A percentile compares a stretch with the other conserved stretches of the same genome.
Conservation (phyloP, 92 coral and sea anemone species). For the Epizoanthus stellaris region DNA sequence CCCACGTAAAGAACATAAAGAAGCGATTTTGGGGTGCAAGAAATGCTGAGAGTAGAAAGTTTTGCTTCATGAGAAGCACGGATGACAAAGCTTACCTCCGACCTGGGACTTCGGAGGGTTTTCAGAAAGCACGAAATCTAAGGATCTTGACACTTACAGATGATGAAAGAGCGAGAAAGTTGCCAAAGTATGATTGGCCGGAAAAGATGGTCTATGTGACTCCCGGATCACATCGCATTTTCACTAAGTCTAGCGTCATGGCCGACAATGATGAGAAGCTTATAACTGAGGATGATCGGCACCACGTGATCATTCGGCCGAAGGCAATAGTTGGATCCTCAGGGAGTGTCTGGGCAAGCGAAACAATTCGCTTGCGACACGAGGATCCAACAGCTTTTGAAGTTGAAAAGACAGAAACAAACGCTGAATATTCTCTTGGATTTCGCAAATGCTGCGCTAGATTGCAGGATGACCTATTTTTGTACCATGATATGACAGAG, state of each 20-base stretch:
- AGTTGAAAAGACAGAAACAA: conserved; percentile 10
- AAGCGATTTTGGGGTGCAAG: conserved; percentile 28
- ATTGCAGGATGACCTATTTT: conserved; percentile 38
- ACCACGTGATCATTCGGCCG: conserved; percentile 13
- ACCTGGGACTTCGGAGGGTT: conserved; percentile 44
- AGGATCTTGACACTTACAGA: conserved; percentile 9
- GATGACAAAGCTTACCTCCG: conserved; percentile 49
- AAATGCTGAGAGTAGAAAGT: conserved; percentile 19
- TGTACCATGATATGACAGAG: conserved; percentile 42
- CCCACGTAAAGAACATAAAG: conserved; percentile 17
- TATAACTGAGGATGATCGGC: conserved; percentile 17
- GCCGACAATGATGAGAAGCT: conserved; percentile 31
- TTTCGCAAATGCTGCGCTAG: conserved; percentile 41
- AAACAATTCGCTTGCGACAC: conserved; percentile 44
- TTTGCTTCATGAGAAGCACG: conserved; percentile 43
- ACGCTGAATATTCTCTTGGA: conserved; percentile 15
- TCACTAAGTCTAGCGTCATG: conserved; percentile 29
- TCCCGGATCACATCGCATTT: conserved; percentile 34
- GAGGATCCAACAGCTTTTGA: conserved; percentile 40
- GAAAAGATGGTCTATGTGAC: conserved; percentile 39
- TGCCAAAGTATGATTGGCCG: conserved; percentile 18
- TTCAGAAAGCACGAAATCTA: conserved; percentile 17
- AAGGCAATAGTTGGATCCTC: conserved; percentile 27
- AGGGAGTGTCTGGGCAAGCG: conserved; percentile 31
- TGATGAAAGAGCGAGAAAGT: conserved; percentile 4